Percentiles rank a stretch among this genome's conserved stretches.
phyloP scores from a whole-genome alignment of 2,888 invertebrate species.

The Tuta absoluta region DNA sequence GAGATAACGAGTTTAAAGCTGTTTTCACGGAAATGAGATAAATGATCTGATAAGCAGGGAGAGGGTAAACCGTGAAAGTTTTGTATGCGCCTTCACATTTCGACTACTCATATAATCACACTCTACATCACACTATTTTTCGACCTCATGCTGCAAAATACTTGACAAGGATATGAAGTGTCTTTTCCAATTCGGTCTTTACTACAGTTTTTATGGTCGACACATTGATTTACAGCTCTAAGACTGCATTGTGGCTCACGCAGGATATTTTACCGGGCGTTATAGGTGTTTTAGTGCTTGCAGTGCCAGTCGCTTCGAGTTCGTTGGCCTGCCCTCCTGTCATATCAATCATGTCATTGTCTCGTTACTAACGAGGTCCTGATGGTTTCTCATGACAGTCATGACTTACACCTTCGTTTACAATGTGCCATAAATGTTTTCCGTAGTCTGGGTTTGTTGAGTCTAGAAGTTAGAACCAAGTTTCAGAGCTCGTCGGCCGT shows the following conservation, averaged over 20 bases:
- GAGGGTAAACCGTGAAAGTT: constrained; percentile 57
- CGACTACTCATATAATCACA: constrained; percentile 32
- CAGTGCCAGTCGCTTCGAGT: constrained; percentile 54
- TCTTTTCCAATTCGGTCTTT: constrained; percentile 57
- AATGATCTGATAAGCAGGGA: constrained; percentile 62
- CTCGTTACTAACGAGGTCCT: constrained; percentile 41
- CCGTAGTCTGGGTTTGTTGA: constrained; percentile 26
- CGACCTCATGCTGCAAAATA: constrained; percentile 25
- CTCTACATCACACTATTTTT: constrained; percentile 23
- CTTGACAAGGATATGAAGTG: constrained; percentile 33
- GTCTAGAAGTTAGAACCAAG: constrained; percentile 34
- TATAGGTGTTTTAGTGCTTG: constrained; percentile 61
- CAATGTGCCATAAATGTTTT: constrained; percentile 22
- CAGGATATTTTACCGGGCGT: constrained; percentile 57
- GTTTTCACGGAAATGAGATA: constrained; percentile 73
- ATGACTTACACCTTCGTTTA: constrained; percentile 28
- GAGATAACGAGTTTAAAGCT: constrained; percentile 59
- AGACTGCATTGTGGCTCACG: constrained; percentile 59
- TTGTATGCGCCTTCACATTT: constrained; percentile 46
- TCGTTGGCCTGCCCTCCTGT: constrained; percentile 56
- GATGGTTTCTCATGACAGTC: constrained; percentile 32
- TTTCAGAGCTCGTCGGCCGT: constrained; percentile 54
- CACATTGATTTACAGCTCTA: constrained; percentile 59
- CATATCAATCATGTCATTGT: constrained; percentile 51
- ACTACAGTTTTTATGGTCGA: constrained; percentile 53